Evolutionary conservation across 2,113 vertebrate genomes (phyloP).

Genomic region (Myotis davidii): DNA sequence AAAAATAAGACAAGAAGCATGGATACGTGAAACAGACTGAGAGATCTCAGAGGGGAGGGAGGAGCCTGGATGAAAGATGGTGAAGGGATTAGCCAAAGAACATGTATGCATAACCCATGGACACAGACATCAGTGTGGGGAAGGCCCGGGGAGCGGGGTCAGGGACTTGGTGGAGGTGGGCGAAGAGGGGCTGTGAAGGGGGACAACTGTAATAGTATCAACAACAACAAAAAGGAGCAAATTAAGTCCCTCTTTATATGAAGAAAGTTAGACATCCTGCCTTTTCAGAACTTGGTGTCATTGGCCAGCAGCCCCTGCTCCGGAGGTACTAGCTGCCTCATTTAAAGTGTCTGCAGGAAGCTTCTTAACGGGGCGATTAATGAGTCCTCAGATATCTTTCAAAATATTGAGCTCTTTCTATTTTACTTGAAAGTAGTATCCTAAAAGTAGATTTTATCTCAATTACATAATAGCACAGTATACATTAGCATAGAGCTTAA

Average conservation of each 20-base stretch:
- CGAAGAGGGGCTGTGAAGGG: too few species aligned
- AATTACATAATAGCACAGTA: background rate
- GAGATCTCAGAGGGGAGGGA: background rate
- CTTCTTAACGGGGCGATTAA: background rate
- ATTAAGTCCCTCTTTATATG: background rate
- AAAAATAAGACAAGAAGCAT: background rate
- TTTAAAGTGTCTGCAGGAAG: background rate
- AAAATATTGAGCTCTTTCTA: background rate
- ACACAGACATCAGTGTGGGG: background rate
- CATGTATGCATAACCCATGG: background rate
- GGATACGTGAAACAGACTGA: too few species aligned
- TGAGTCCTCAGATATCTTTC: background rate
- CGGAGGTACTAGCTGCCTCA: background rate
- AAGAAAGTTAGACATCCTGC: background rate
- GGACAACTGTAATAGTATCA: background rate
- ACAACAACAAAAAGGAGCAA: background rate
- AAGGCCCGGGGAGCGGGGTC: background rate
- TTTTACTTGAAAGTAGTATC: constrained; percentile 17
- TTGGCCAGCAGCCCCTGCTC: background rate
- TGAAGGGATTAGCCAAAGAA: background rate
- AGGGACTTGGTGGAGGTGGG: background rate
- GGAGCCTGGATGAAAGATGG: background rate
- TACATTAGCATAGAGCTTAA: background rate
- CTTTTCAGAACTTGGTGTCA: background rate
- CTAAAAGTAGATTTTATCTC: background rate